Conservation (phyloP, 2,113 vertebrate genomes). For the Ciconia boyciana region DNA sequence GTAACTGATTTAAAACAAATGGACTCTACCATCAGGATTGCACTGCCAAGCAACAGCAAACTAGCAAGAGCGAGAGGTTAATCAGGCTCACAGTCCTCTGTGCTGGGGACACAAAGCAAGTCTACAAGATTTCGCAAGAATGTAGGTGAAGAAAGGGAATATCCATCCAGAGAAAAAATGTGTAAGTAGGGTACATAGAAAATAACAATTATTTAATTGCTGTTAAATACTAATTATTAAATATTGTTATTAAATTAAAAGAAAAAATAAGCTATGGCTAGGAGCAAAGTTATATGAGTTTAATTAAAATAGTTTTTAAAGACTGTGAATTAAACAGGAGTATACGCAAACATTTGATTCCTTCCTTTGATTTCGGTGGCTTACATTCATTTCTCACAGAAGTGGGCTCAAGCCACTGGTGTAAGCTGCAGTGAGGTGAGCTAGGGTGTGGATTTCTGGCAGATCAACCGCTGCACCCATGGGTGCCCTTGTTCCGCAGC, state of each 20-base stretch:
- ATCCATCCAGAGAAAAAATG: background rate
- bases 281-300: background rate
- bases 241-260: background rate
- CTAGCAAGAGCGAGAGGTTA: background rate
- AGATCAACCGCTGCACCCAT: background rate
- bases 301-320: background rate
- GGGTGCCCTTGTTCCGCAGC: background rate
- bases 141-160: background rate
- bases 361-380: background rate
- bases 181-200: background rate
- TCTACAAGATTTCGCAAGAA: background rate
- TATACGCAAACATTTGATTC: background rate
- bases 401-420: background rate
- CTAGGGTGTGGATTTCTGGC: background rate
- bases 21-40: background rate
- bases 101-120: background rate
- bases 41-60: background rate
- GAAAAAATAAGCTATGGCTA: background rate
- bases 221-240: background rate
- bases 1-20: background rate
- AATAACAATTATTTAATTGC: accelerated
- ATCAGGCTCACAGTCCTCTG: background rate
- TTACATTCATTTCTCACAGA: background rate
- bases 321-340: background rate
- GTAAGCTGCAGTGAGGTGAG: background rate